Evolutionary conservation across 2,888 invertebrate genomes (phyloP).

Genomic region (Celastrina argiolus): DNA sequence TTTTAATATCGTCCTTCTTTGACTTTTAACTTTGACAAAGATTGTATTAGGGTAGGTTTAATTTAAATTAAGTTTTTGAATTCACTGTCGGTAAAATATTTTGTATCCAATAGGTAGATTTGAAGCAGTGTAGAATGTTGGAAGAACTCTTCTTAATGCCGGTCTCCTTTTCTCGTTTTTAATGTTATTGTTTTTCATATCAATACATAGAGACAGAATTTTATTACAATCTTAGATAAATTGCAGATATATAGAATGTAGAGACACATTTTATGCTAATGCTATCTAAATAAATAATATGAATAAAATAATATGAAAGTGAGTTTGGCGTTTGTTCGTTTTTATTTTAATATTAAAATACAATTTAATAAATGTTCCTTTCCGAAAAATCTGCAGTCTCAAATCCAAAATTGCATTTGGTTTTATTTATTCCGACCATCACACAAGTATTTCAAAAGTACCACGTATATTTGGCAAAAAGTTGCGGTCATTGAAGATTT

Average conservation of each 20-base stretch:
- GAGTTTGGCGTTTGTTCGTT: conserved; percentile 20
- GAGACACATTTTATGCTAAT: conserved; percentile 9
- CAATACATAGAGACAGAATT: background rate
- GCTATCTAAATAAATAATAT: conserved; percentile 19
- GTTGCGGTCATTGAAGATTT: background rate
- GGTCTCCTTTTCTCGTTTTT: background rate
- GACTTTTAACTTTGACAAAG: conserved; percentile 48
- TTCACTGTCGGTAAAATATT: conserved; percentile 12
- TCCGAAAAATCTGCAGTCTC: background rate
- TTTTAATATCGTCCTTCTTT: conserved; percentile 42
- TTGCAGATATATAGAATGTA: conserved; percentile 4
- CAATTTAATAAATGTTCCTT: background rate
- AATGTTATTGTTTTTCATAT: background rate
- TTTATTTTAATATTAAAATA: conserved; percentile 2
- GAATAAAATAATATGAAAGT: conserved; percentile 23
- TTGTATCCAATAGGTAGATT: background rate
- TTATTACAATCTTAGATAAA: background rate
- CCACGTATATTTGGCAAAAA: background rate
- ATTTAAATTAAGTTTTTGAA: conserved; percentile 52
- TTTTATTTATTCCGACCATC: background rate
- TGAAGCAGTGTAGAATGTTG: background rate
- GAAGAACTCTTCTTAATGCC: background rate
- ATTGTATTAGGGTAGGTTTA: conserved; percentile 58
- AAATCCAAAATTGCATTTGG: background rate
- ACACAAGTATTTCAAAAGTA: background rate